Evolutionary conservation across 1,140 invertebrate genomes (phyloP).

Genomic region (Drosophila pallidifrons): DNA sequence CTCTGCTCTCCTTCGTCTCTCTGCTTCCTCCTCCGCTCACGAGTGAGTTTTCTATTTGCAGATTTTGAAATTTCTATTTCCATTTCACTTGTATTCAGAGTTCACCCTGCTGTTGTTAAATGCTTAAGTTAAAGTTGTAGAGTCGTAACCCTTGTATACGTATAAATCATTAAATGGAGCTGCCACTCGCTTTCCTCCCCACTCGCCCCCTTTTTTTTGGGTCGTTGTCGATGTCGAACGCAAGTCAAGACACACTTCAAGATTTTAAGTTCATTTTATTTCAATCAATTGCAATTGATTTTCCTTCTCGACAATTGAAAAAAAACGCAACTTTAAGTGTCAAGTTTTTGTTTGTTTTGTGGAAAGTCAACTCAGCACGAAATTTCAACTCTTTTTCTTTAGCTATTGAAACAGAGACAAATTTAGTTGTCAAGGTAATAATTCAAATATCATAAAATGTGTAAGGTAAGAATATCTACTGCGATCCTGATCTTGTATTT

Average conservation of each 20-base stretch:
- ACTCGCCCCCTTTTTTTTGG: not conserved
- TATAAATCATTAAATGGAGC: constrained; percentile 5
- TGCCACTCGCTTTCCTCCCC: not conserved
- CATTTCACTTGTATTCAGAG: constrained; percentile 2
- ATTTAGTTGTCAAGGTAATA: no score
- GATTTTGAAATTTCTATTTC: constrained; percentile 17
- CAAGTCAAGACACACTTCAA: not conserved
- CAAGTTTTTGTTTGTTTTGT: no score
- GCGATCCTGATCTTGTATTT: no score
- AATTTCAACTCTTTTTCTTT: no score
- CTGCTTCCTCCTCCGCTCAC: not conserved
- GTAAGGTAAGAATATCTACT: no score
- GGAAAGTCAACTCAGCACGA: no score
- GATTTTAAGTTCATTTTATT: constrained; percentile 1
- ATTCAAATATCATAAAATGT: no score
- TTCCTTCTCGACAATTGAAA: not conserved
- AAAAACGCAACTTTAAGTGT: not conserved
- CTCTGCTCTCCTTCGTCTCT: not conserved
- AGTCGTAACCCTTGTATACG: constrained; percentile 13
- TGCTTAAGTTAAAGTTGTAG: constrained; percentile 3
- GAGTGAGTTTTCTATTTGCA: constrained; percentile 8
- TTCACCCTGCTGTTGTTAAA: not conserved
- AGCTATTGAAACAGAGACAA: no score
- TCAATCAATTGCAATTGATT: not conserved
- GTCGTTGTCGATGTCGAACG: not conserved